Base-by-base conservation (phyloP, 64 coral and sea anemone species). In the Stichodactyla mertensii region DNA sequence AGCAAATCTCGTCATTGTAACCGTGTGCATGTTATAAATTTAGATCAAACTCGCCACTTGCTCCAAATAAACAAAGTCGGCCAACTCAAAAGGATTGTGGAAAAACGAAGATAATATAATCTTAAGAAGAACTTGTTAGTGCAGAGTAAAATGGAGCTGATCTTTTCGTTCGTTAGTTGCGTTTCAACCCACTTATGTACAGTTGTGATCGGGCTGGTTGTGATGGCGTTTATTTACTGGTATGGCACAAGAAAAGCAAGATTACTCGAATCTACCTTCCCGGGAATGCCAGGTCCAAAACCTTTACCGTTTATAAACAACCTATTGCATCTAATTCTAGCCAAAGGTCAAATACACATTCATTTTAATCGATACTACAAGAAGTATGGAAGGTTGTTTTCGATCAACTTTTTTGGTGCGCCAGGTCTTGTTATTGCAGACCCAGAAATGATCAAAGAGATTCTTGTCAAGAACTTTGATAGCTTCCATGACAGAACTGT, bases 401-500 rank as follows among this genome's bases (percentile, higher is more conserved):
- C 88, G 0, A 52, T 89, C 36, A 19, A 8, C 18, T 69, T 84
- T 54, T 71, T 85, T 84, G 64, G 61, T 8, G 53, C n/a, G 9
- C 81, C 88, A 15, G 81, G 61, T 18, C 57, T 89, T 16, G 82
- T 89, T 2, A 24, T 89, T 14, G 15, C 31, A 15, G 88, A 89
- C 54, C 88, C 88, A 58, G 82, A 89, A 22, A 89, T 89, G 51
- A 69, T 89, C 5, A 89, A 57, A 59, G 80, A 89, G 10, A 77
- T 89, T 71, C 58, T 83, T 22, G 81, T 89, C 13, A 89, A 89
- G 79, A 64, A 89, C 52, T 89, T 84, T 45, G 81, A 69, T 6
- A 55, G 59, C 58, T 89, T 89, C 23, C 51, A 64, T 19, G 88
- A 89, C 24, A 64, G 82, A 70, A 59, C 88, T 8, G 88, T 89